Conservation (phyloP, 2,888 invertebrate species). For the Parnassius mnemosyne region DNA sequence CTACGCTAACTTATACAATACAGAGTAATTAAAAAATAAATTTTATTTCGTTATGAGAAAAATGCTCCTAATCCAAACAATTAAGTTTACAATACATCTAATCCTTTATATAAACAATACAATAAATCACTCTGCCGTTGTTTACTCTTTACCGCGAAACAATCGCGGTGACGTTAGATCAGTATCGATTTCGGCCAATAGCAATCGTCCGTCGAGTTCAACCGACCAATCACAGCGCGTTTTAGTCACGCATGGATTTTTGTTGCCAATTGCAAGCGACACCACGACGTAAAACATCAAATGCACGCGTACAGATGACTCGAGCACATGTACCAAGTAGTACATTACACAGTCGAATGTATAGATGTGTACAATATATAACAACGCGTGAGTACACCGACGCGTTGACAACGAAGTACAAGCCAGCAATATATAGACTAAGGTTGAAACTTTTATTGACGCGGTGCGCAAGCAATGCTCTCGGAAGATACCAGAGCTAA, state of each 20-base stretch:
- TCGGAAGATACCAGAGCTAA: constrained; percentile 26
- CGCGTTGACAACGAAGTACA: constrained; percentile 38
- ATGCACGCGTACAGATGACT: background rate
- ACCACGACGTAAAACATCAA: constrained; percentile 11
- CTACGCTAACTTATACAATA: background rate
- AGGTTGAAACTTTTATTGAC: constrained; percentile 23
- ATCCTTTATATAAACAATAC: constrained; percentile 43
- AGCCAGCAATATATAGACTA: constrained; percentile 40
- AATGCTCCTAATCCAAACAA: constrained; percentile 37
- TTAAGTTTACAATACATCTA: constrained; percentile 43
- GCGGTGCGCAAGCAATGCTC: constrained; percentile 34
- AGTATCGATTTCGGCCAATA: constrained; percentile 11
- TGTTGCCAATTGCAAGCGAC: constrained; percentile 17
- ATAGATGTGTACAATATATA: constrained; percentile 17
- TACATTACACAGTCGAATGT: constrained; percentile 2
- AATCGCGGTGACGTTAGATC: constrained; percentile 10
- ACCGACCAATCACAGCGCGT: constrained; percentile 25
- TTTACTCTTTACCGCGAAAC: constrained; percentile 21
- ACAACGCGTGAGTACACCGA: constrained; percentile 19
- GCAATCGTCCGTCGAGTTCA: constrained; percentile 13
- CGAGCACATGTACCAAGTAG: background rate
- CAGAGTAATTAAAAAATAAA: constrained; percentile 14
- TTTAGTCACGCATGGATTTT: constrained; percentile 4
- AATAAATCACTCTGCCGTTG: constrained; percentile 30
- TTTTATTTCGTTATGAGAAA: constrained; percentile 25